phyloP scores from a whole-genome alignment of 2,113 vertebrate genomes.

The Peromyscus leucopus region DNA sequence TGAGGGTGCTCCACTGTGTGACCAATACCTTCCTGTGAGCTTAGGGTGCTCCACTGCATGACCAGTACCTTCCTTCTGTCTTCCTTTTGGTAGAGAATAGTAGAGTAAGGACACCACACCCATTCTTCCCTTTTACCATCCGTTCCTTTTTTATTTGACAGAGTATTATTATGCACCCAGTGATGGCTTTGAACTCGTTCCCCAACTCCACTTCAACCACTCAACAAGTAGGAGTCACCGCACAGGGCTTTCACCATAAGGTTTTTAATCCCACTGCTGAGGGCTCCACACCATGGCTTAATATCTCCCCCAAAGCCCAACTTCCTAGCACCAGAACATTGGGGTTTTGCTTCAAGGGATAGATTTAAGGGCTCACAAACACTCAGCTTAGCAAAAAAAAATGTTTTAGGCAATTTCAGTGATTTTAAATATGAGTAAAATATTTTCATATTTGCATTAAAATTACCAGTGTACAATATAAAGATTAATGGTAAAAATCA shows the following conservation, averaged over 20 bases:
- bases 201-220: neutral
- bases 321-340: neutral
- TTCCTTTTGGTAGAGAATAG: neutral
- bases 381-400: neutral
- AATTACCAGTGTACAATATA: neutral
- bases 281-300: neutral
- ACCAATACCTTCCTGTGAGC: neutral
- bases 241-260: neutral
- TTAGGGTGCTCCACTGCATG: fast-evolving
- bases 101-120: neutral
- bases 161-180: neutral
- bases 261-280: neutral
- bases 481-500: neutral
- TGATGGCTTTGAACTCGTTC: neutral
- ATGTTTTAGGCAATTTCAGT: neutral
- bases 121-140: neutral
- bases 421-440: neutral
- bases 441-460: neutral
- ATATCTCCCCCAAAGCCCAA: neutral
- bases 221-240: neutral
- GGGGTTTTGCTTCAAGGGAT: too few species aligned
- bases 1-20: fast-evolving
- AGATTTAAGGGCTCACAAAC: neutral
- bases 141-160: too few species aligned
- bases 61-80: neutral